Evolutionary conservation across 2,113 vertebrate genomes (phyloP).

Genomic region (Vanacampus margaritifer): DNA sequence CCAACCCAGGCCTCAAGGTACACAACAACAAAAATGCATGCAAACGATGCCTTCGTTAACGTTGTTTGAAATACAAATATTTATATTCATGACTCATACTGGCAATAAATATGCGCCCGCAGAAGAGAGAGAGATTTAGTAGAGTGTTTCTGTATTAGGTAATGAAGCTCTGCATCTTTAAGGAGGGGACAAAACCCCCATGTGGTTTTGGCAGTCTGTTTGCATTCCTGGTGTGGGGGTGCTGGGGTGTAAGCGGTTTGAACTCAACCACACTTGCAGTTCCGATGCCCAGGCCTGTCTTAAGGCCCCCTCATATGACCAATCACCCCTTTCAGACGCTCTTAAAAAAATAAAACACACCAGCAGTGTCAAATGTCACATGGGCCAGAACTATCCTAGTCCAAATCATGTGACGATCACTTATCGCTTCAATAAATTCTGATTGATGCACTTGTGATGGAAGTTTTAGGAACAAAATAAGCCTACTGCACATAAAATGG

Average conservation of each 20-base stretch:
- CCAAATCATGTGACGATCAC: too few species aligned
- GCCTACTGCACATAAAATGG: too few species aligned
- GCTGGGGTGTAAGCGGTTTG: constrained; percentile 29
- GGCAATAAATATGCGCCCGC: background rate
- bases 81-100: background rate
- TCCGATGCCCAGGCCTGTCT: constrained; percentile 61
- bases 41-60: constrained; percentile 7
- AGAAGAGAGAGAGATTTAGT: background rate
- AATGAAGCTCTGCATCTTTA: constrained; percentile 47
- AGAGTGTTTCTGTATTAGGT: background rate
- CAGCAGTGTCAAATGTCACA: too few species aligned
- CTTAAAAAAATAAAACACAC: constrained; percentile 9
- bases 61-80: constrained; percentile 15
- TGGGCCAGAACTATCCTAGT: too few species aligned
- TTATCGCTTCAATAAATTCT: too few species aligned
- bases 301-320: constrained; percentile 56
- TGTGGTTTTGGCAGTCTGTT: constrained; percentile 48
- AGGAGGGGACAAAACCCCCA: constrained; percentile 28
- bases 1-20: constrained; percentile 94
- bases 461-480: too few species aligned
- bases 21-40: constrained; percentile 6
- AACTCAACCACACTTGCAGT: constrained; percentile 42
- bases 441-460: too few species aligned
- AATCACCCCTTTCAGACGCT: constrained; percentile 54
- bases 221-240: constrained; percentile 52